Conservation (phyloP, 2,888 invertebrate genomes). For the Tetragonula carbonaria region DNA sequence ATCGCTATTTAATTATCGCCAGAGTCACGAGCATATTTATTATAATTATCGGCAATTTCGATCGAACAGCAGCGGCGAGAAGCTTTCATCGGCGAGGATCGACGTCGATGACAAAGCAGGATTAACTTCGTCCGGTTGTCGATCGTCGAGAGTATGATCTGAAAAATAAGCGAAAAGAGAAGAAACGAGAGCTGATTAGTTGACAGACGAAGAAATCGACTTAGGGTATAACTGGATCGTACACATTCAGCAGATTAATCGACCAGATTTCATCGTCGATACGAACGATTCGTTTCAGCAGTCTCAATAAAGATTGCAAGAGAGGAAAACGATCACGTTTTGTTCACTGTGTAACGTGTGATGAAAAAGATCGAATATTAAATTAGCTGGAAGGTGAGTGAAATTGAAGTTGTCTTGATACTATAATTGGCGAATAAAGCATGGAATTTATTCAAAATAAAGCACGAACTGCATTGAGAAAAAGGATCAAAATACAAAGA, state of each 20-base stretch:
- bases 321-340: neutral
- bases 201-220: slow-evolving; percentile 18
- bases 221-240: neutral
- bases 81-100: slow-evolving; percentile 28
- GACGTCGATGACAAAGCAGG: slow-evolving; percentile 21
- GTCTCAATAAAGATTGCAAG: neutral
- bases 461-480: too few relatives aligned
- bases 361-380: neutral
- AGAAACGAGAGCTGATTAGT: neutral
- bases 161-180: neutral
- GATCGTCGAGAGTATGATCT: neutral
- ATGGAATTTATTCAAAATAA: too few relatives aligned
- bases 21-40: slow-evolving; percentile 5
- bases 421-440: neutral
- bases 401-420: neutral
- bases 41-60: slow-evolving; percentile 29
- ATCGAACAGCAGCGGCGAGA: slow-evolving; percentile 5
- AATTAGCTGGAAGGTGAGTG: neutral
- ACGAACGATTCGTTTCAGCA: neutral
- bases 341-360: too few relatives aligned
- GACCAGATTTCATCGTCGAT: neutral
- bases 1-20: slow-evolving; percentile 41
- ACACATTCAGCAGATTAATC: neutral
- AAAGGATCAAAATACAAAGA: too few relatives aligned
- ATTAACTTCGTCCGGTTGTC: slow-evolving; percentile 20